These are phyloP conservation scores for Noctua janthe DNA, from an alignment of 2,888 invertebrate species.

Conservation along the genomic window DNA sequence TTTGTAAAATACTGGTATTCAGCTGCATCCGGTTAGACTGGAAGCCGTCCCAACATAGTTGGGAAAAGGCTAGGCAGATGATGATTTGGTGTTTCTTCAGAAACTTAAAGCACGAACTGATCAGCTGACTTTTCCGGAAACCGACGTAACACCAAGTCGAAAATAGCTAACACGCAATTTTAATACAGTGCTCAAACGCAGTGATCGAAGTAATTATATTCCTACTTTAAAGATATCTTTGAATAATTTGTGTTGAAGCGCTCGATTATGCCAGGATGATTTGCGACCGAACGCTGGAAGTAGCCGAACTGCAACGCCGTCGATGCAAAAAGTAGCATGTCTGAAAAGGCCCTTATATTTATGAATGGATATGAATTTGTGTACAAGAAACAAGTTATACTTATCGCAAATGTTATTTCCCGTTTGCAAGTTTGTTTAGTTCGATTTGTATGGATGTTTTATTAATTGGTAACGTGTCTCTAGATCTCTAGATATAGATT, in stretches of 20 bases:
- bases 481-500: not conserved
- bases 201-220: not conserved
- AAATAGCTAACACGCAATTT: not conserved
- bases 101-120: not conserved
- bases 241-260: not conserved
- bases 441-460: slow-evolving; percentile 3
- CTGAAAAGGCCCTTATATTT: not conserved
- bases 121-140: not conserved
- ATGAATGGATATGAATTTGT: slow-evolving; percentile 18
- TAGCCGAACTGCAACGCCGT: not conserved
- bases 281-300: not conserved
- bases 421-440: slow-evolving; percentile 1
- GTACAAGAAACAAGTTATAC: slow-evolving; percentile 27
- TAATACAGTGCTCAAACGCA: not conserved
- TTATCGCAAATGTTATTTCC: slow-evolving; percentile 25
- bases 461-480: slow-evolving; percentile 4
- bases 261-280: too few relatives aligned
- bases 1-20: too few relatives aligned
- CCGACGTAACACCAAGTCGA: not conserved
- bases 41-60: too few relatives aligned
- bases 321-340: not conserved
- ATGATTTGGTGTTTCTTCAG: not conserved
- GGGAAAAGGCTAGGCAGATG: too few relatives aligned
- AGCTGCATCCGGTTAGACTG: too few relatives aligned
- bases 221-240: not conserved